Percentiles rank a stretch among this genome's conserved stretches.
phyloP scores from a whole-genome alignment of 2,888 invertebrate genomes.

The Athripsodes cinereus region DNA sequence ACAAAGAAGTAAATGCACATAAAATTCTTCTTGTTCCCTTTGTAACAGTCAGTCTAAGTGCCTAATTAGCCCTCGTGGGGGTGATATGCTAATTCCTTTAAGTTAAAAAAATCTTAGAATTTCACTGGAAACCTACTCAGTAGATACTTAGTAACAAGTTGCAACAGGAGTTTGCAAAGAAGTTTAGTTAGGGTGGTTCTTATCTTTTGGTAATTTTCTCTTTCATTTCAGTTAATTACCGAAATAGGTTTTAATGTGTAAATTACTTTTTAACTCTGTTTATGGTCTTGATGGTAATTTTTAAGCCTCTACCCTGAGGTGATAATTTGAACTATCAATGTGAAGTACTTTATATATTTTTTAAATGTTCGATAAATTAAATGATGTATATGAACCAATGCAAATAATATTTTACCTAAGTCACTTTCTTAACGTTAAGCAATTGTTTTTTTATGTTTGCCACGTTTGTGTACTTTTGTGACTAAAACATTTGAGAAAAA shows the following conservation, averaged over 20 bases:
- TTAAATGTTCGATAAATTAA: too few relatives aligned
- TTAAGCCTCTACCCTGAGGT: constrained; percentile 1
- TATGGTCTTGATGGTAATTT: constrained; percentile 1
- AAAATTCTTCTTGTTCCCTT: constrained; percentile 26
- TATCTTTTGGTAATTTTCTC: constrained; percentile 26
- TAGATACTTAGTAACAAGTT: not conserved
- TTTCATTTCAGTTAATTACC: constrained; percentile 26
- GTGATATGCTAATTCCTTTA: constrained; percentile 27
- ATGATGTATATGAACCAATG: too few relatives aligned
- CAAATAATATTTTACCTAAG: too few relatives aligned
- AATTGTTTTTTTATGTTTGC: too few relatives aligned
- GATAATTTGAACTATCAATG: too few relatives aligned
- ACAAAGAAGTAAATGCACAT: constrained; percentile 26
- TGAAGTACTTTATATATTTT: too few relatives aligned
- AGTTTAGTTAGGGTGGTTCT: constrained; percentile 7
- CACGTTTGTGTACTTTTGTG: too few relatives aligned
- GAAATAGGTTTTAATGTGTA: constrained; percentile 24
- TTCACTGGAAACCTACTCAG: constrained; percentile 2
- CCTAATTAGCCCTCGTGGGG: constrained; percentile 26
- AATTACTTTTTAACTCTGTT: constrained; percentile 18
- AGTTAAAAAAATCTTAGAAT: constrained; percentile 25
- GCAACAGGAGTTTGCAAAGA: not conserved
- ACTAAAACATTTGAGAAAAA: too few relatives aligned
- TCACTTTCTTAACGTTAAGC: too few relatives aligned
- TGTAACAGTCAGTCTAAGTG: constrained; percentile 18